Percentiles rank a stretch among this genome's conserved stretches.
phyloP scores from a whole-genome alignment of 1,140 invertebrate species.

The Drosophila lacertosa region DNA sequence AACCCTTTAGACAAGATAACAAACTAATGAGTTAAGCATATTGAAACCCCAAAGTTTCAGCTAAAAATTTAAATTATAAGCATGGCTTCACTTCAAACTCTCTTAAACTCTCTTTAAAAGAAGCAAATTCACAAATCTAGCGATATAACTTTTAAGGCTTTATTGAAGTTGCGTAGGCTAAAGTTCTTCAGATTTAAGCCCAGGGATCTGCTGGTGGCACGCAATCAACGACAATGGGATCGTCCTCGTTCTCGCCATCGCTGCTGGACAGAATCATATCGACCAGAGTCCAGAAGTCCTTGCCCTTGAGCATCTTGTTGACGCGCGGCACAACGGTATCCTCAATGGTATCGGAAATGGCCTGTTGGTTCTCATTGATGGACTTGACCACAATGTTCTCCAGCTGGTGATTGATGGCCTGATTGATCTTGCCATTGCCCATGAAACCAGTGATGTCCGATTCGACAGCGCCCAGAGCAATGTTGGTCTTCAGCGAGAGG shows the following conservation, averaged over 20 bases:
- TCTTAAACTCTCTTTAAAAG: too few species aligned
- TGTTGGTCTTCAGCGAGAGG: constrained; percentile 65
- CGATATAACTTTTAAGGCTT: constrained; percentile 11
- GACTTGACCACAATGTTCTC: constrained; percentile 62
- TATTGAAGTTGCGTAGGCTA: constrained; percentile 18
- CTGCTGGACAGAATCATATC: constrained; percentile 70
- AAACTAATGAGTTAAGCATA: too few species aligned
- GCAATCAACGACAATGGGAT: constrained; percentile 72
- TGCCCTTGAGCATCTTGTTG: constrained; percentile 77
- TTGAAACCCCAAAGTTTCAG: too few species aligned
- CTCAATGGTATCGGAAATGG: constrained; percentile 71
- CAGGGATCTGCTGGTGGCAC: constrained; percentile 74
- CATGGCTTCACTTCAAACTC: too few species aligned
- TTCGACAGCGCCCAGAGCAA: constrained; percentile 55
- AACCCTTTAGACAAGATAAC: too few species aligned
- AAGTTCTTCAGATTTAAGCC: constrained; percentile 57
- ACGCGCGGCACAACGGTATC: constrained; percentile 65
- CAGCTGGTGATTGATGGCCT: constrained; percentile 64
- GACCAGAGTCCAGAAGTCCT: constrained; percentile 77
- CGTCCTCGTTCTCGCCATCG: constrained; percentile 67
- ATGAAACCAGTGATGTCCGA: constrained; percentile 75
- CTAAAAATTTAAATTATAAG: too few species aligned
- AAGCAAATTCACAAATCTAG: constrained; percentile 6
- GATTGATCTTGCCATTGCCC: constrained; percentile 73
- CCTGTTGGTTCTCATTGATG: constrained; percentile 65